Evolutionary conservation across 2,113 vertebrate genomes (phyloP).

Genomic region (Orthonyx spaldingii): DNA sequence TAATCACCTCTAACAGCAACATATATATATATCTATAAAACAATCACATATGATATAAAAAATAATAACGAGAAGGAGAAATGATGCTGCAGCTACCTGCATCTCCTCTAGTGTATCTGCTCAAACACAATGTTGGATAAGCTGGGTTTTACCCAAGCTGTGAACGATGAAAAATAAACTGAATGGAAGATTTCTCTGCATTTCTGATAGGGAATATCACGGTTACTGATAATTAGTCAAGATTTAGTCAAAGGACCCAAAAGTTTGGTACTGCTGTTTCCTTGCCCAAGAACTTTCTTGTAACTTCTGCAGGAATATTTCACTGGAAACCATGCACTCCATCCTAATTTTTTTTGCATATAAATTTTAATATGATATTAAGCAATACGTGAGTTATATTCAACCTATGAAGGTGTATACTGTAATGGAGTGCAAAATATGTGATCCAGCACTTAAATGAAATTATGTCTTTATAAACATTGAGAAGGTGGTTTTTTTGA

Average conservation of each 20-base stretch:
- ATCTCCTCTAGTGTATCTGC: not conserved
- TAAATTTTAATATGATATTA: not conserved
- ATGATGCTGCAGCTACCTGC: not conserved
- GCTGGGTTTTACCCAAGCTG: not conserved
- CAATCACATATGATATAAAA: not conserved
- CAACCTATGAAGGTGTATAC: not conserved
- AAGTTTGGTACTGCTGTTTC: not conserved
- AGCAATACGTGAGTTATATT: not conserved
- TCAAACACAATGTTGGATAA: not conserved
- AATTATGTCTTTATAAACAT: not conserved
- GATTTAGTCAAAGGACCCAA: not conserved
- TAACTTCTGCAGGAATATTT: not conserved
- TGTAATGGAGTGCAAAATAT: not conserved
- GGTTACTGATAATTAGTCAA: not conserved
- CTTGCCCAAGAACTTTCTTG: not conserved
- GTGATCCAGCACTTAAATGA: not conserved
- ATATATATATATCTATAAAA: not conserved
- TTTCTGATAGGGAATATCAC: not conserved
- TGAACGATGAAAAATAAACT: not conserved
- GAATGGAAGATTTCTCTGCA: not conserved
- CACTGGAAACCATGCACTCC: not conserved
- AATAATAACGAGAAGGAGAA: not conserved
- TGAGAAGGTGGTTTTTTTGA: not conserved
- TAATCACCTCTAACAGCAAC: not conserved
- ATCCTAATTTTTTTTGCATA: not conserved